These are phyloP conservation scores for Perccottus glenii DNA, from an alignment of 2,113 vertebrate species.

Conservation along the genomic window DNA sequence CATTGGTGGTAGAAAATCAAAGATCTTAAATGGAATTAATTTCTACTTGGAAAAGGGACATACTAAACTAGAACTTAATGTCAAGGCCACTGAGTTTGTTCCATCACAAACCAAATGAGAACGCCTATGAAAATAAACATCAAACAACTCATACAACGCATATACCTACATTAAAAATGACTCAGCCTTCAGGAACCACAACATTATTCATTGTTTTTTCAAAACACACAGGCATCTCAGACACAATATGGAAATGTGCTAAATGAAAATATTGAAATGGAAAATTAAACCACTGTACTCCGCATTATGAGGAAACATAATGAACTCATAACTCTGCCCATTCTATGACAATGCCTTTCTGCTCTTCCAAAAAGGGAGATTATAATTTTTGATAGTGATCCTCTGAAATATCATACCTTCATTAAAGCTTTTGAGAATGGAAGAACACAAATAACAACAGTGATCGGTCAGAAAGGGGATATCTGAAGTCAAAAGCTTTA, in stretches of 20 bases:
- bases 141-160: too few species aligned
- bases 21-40: not conserved
- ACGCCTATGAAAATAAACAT: too few species aligned
- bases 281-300: slow-evolving; percentile 5
- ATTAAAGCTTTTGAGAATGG: slow-evolving; percentile 1
- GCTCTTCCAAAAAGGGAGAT: slow-evolving; percentile 5
- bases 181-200: too few species aligned
- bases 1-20: not conserved
- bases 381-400: not conserved
- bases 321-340: not conserved
- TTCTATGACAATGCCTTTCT: slow-evolving; percentile 1
- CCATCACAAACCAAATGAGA: not conserved
- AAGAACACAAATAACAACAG: not conserved
- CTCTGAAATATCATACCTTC: not conserved
- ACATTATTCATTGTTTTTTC: not conserved
- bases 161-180: too few species aligned
- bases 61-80: not conserved
- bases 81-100: not conserved
- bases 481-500: not conserved
- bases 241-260: too few species aligned
- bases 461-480: not conserved
- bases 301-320: too few species aligned
- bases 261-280: not conserved
- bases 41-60: slow-evolving; percentile 6
- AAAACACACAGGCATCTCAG: not conserved